Percentiles rank a stretch among this genome's conserved stretches.
Conservation (phyloP, 1,140 invertebrate genomes). For the Lamellibrachia luymesi region DNA sequence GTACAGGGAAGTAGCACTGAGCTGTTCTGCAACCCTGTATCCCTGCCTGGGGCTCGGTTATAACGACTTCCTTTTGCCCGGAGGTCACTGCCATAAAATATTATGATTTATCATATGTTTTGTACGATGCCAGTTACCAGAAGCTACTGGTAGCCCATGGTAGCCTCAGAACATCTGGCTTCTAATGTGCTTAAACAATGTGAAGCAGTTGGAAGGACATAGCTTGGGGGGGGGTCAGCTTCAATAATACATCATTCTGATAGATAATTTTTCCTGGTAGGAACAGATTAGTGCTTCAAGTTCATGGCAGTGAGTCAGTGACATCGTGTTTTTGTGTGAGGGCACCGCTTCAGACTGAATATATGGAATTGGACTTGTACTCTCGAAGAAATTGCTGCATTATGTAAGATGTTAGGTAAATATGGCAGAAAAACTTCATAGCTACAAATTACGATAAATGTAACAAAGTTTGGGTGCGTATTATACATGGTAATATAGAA, state of each 20-base stretch:
- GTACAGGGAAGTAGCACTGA: neutral
- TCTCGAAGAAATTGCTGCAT: no score
- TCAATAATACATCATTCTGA: neutral
- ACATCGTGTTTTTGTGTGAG: neutral
- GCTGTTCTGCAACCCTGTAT: neutral
- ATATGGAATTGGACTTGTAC: no score
- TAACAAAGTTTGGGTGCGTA: no score
- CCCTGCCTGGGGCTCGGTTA: neutral
- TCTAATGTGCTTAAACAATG: neutral
- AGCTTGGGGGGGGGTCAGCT: neutral
- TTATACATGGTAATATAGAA: no score
- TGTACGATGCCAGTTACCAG: neutral
- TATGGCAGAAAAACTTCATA: no score
- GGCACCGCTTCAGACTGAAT: no score
- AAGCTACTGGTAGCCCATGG: neutral
- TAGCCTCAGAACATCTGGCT: neutral
- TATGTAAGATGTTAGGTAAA: no score
- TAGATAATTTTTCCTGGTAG: neutral
- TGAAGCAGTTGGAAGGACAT: neutral
- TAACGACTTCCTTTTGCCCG: neutral
- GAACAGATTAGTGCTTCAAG: neutral
- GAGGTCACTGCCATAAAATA: neutral
- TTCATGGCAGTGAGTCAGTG: neutral
- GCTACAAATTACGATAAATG: no score
- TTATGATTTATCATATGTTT: neutral